Percentiles rank a stretch among this genome's conserved stretches.
phyloP scores from a whole-genome alignment of 2,888 invertebrate genomes.

The Troides oblongomaculatus region DNA sequence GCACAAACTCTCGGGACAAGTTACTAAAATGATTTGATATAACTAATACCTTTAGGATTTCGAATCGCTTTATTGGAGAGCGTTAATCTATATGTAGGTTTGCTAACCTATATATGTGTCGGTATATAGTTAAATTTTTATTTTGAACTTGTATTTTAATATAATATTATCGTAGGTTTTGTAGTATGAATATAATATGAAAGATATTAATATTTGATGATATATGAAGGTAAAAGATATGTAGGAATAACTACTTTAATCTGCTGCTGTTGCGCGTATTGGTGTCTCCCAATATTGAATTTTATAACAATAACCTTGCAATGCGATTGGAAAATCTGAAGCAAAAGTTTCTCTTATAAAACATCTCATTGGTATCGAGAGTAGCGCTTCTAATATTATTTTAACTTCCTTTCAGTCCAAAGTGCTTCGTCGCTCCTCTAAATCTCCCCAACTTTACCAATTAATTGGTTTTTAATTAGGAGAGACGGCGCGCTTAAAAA shows the following conservation, averaged over 20 bases:
- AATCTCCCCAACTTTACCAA: constrained; percentile 28
- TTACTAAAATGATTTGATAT: not conserved
- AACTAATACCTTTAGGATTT: not conserved
- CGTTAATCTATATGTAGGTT: too few relatives aligned
- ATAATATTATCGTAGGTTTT: not conserved
- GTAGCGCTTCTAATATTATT: constrained; percentile 12
- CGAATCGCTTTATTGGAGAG: not conserved
- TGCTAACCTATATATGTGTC: too few relatives aligned
- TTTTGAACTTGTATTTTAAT: not conserved
- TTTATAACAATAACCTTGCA: not conserved
- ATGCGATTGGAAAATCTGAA: not conserved
- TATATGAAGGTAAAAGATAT: too few relatives aligned
- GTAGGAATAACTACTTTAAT: not conserved
- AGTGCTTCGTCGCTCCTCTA: constrained; percentile 23
- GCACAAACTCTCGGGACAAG: constrained; percentile 10
- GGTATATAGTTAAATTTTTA: too few relatives aligned
- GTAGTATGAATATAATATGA: not conserved
- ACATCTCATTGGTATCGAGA: constrained; percentile 5
- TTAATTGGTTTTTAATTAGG: constrained; percentile 61
- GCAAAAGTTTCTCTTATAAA: constrained; percentile 3
- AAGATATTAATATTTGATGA: too few relatives aligned
- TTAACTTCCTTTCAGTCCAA: constrained; percentile 4
- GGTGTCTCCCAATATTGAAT: not conserved
- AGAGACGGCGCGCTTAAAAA: constrained; percentile 52
- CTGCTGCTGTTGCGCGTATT: not conserved